phyloP scores from a whole-genome alignment of 2,888 invertebrate genomes.

The Erebia aethiops region DNA sequence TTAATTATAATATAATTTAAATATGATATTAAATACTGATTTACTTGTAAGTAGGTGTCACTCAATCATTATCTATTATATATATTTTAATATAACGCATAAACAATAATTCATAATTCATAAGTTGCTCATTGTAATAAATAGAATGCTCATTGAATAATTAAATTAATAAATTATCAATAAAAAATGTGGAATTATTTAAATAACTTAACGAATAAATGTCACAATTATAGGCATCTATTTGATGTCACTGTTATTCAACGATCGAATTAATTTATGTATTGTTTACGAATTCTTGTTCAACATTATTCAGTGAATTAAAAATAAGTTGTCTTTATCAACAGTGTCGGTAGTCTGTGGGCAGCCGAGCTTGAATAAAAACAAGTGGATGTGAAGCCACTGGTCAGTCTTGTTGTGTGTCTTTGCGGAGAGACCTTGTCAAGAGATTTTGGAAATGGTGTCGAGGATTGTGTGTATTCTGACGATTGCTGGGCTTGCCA shows the following conservation, averaged over 20 bases:
- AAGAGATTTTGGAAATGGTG: slow-evolving; percentile 53
- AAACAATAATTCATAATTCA: not conserved
- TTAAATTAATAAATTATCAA: not conserved
- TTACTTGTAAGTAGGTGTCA: no score
- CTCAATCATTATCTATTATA: no score
- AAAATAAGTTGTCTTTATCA: slow-evolving; percentile 3
- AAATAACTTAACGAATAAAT: slow-evolving; percentile 4
- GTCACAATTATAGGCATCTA: slow-evolving; percentile 1
- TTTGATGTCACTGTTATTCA: slow-evolving; percentile 15
- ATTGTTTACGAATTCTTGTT: slow-evolving; percentile 5
- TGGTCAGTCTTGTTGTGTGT: slow-evolving; percentile 56
- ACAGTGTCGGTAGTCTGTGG: slow-evolving; percentile 50
- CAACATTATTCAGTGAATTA: not conserved
- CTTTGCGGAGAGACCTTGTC: slow-evolving; percentile 42
- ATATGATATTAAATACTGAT: no score
- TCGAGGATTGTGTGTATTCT: slow-evolving; percentile 58
- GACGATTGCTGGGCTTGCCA: slow-evolving; percentile 55
- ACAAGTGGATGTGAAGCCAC: slow-evolving; percentile 50
- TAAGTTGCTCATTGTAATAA: not conserved
- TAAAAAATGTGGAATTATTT: not conserved
- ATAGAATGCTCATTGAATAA: not conserved
- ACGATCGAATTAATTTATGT: slow-evolving; percentile 10
- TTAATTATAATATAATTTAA: no score
- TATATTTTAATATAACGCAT: not conserved
- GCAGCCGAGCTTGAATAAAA: slow-evolving; percentile 62